These are phyloP conservation scores for Agriotes lineatus DNA, from an alignment of 2,888 invertebrate genomes.

Conservation along the genomic window DNA sequence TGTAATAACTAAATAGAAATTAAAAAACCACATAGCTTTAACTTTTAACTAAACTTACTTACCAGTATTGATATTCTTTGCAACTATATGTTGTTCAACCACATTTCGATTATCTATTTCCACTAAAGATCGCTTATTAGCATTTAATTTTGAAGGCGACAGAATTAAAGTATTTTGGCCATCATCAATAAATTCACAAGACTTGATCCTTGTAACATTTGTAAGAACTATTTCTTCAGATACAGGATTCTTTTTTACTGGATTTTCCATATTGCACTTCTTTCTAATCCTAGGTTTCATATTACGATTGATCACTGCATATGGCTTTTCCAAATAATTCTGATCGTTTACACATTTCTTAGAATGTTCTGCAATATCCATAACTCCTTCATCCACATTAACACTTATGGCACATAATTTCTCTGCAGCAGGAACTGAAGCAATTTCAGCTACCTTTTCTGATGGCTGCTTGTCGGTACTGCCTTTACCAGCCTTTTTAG, in stretches of 20 bases:
- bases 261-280: constrained; percentile 55
- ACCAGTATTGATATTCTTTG: not conserved
- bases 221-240: constrained; percentile 42
- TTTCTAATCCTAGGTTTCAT: constrained; percentile 49
- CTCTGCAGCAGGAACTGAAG: too few relatives aligned
- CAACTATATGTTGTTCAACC: not conserved
- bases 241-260: constrained; percentile 38
- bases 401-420: not conserved
- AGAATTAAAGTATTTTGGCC: constrained; percentile 48
- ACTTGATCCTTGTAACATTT: constrained; percentile 48
- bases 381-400: not conserved
- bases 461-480: too few relatives aligned
- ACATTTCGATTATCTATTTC: constrained; percentile 33
- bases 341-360: not conserved
- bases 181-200: constrained; percentile 45
- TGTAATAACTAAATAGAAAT: too few relatives aligned
- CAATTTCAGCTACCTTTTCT: not conserved
- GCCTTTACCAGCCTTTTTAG: not conserved
- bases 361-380: not conserved
- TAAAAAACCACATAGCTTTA: too few relatives aligned
- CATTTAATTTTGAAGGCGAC: constrained; percentile 57
- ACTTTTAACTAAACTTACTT: not conserved
- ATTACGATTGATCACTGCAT: constrained; percentile 48
- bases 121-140: constrained; percentile 54
- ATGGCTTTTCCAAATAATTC: constrained; percentile 11